A percentile compares a stretch with the other conserved stretches of the same genome.
phyloP scores from a whole-genome alignment of 2,797 vertebrate species.

The Sus cebifrons region DNA sequence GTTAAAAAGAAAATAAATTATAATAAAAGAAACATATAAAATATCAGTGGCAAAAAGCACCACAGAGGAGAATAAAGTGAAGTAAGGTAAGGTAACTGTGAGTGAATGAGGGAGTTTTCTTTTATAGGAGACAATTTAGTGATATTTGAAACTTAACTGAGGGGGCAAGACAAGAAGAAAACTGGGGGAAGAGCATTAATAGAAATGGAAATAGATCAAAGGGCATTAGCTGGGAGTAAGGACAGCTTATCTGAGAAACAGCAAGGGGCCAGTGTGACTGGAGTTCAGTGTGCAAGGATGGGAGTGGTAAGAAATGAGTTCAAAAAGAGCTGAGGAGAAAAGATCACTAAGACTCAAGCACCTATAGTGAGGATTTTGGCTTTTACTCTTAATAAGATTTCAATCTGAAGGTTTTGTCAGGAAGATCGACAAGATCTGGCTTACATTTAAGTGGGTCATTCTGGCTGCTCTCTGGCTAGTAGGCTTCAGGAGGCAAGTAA shows the following conservation, averaged over 20 bases:
- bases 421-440: slow-evolving; percentile 24
- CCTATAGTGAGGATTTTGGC: background rate
- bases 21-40: background rate
- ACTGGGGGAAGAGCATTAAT: slow-evolving; percentile 1
- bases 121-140: background rate
- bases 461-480: background rate
- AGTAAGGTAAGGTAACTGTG: background rate
- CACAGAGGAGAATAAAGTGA: background rate
- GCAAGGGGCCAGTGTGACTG: background rate
- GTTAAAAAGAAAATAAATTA: background rate
- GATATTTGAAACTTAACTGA: slow-evolving; percentile 31
- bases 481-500: background rate
- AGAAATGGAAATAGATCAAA: slow-evolving; percentile 39
- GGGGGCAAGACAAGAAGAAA: background rate
- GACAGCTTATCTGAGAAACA: background rate
- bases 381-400: slow-evolving; percentile 38
- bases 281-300: background rate
- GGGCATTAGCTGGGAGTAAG: background rate
- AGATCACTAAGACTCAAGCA: background rate
- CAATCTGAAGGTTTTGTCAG: background rate
- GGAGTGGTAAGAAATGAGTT: background rate
- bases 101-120: background rate
- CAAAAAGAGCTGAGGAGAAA: background rate
- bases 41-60: background rate
- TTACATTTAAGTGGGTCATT: slow-evolving; percentile 9